phyloP scores from a whole-genome alignment of 1,140 invertebrate genomes.

The Marisa cornuarietis region DNA sequence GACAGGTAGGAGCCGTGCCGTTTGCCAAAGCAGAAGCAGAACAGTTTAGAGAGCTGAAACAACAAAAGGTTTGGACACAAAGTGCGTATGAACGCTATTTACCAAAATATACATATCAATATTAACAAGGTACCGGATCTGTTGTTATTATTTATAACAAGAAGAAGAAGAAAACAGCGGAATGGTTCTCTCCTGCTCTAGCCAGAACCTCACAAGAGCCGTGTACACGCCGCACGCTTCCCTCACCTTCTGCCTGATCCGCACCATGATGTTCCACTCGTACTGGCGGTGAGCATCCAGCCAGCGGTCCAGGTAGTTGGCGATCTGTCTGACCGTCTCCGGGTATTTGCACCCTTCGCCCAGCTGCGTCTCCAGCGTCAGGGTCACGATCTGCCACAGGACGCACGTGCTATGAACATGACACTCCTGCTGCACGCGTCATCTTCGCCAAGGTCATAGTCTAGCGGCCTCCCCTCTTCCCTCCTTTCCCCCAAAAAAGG shows the following conservation, averaged over 20 bases:
- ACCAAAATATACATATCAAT: too few relatives aligned
- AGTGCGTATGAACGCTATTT: too few relatives aligned
- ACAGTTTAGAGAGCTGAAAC: constrained; percentile 46
- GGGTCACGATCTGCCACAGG: constrained; percentile 17
- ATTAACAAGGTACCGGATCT: too few relatives aligned
- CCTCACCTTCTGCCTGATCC: constrained; percentile 25
- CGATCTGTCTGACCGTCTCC: constrained; percentile 33
- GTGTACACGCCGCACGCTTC: not conserved
- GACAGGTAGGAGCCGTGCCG: constrained; percentile 67
- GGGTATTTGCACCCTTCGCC: constrained; percentile 9
- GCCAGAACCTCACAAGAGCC: too few relatives aligned
- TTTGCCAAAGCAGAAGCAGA: constrained; percentile 51
- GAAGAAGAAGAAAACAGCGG: too few relatives aligned
- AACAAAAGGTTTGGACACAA: not conserved
- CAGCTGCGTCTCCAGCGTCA: constrained; percentile 25
- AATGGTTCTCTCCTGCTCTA: too few relatives aligned
- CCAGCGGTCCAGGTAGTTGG: constrained; percentile 40
- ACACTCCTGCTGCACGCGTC: too few relatives aligned
- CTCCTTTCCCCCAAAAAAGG: too few relatives aligned
- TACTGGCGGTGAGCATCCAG: constrained; percentile 35
- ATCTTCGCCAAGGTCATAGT: too few relatives aligned
- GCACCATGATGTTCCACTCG: constrained; percentile 34
- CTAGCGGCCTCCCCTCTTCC: too few relatives aligned
- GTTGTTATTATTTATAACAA: too few relatives aligned
- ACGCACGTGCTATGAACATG: not conserved